Evolutionary conservation across 2,113 vertebrate species (phyloP).

Genomic region (Jacana jacana): DNA sequence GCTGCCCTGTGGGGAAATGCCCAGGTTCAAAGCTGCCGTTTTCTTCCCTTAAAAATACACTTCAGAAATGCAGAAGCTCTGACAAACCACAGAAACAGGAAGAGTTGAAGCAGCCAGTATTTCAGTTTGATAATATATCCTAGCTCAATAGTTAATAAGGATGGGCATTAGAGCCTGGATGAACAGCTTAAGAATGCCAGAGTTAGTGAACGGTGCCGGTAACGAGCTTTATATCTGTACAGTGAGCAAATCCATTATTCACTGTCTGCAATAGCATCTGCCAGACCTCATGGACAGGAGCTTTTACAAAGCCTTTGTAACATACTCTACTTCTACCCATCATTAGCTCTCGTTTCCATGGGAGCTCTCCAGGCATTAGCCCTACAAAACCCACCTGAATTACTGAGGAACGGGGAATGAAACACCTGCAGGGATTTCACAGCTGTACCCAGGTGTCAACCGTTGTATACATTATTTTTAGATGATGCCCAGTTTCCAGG

Average conservation of each 20-base stretch:
- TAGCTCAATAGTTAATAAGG: neutral
- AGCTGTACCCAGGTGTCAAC: neutral
- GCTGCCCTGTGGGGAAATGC: neutral
- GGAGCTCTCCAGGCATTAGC: neutral
- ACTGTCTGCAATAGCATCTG: neutral
- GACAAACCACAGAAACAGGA: constrained; percentile 35
- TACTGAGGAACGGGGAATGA: constrained; percentile 7
- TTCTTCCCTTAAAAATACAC: constrained; percentile 9
- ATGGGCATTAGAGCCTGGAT: neutral
- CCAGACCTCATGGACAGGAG: neutral
- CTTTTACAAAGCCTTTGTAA: neutral
- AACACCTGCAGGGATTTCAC: neutral
- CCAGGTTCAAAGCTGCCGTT: neutral
- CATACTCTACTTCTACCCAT: neutral
- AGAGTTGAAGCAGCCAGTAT: neutral
- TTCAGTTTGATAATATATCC: neutral
- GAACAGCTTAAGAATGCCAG: neutral
- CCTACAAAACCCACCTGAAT: neutral
- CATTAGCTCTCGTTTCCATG: neutral
- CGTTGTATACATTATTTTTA: neutral
- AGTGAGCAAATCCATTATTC: neutral
- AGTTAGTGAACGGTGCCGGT: neutral
- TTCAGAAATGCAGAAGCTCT: constrained; percentile 26
- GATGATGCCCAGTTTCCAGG: neutral
- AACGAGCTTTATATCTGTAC: neutral